These are phyloP conservation scores for Sapayoa aenigma DNA, from an alignment of 2,113 vertebrate genomes.

Conservation along the genomic window DNA sequence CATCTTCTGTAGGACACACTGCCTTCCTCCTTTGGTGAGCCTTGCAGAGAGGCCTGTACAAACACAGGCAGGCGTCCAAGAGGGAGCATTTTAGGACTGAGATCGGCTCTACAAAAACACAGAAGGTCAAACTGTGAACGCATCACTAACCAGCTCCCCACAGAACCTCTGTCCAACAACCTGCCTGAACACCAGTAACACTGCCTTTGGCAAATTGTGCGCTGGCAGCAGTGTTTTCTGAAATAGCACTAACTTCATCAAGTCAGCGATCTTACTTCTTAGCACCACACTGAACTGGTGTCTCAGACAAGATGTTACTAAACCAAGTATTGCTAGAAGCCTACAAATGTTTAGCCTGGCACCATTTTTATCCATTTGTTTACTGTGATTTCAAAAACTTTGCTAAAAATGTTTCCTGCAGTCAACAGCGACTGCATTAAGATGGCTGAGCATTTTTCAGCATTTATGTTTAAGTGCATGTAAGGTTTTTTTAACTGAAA, in stretches of 20 bases:
- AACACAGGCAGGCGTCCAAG: background rate
- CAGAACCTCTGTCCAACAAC: background rate
- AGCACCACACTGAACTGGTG: background rate
- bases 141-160: background rate
- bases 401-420: background rate
- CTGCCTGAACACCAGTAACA: background rate
- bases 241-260: constrained; percentile 6
- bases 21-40: background rate
- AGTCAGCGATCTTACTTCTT: background rate
- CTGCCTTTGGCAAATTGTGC: background rate
- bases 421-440: background rate
- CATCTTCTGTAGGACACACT: background rate
- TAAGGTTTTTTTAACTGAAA: background rate
- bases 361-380: constrained; percentile 28
- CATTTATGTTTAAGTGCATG: background rate
- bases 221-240: background rate
- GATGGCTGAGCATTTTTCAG: background rate
- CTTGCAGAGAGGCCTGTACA: background rate
- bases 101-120: background rate
- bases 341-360: constrained; percentile 9
- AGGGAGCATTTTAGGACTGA: background rate
- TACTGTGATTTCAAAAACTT: constrained; percentile 4
- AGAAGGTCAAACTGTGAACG: background rate
- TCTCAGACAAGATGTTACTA: constrained; percentile 35
- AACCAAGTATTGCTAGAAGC: constrained; percentile 24